Evolutionary conservation across 2,797 vertebrate genomes (phyloP).

Genomic region (Paguma larvata): DNA sequence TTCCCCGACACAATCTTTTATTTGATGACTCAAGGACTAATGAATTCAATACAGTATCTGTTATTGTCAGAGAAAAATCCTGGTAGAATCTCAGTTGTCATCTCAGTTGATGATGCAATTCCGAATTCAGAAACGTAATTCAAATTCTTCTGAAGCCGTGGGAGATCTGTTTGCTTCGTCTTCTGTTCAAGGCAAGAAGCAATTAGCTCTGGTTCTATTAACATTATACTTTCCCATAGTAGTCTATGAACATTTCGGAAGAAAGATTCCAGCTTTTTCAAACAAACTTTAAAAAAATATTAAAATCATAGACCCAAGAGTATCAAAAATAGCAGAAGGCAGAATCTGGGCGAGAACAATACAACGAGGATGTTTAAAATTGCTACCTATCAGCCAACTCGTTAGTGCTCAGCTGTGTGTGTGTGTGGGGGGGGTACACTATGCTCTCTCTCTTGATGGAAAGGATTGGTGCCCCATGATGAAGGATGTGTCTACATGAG

Average conservation of each 20-base stretch:
- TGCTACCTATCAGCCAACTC: not conserved
- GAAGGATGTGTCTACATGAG: not conserved
- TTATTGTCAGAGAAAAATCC: conserved; percentile 84
- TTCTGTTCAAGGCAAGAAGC: conserved; percentile 65
- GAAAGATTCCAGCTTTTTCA: conserved; percentile 67
- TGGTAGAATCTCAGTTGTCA: conserved; percentile 81
- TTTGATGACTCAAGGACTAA: conserved; percentile 85
- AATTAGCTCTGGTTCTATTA: conserved; percentile 68
- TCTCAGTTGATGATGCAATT: conserved; percentile 80
- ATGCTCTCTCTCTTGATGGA: not conserved
- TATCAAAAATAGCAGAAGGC: conserved; percentile 62
- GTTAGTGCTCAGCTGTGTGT: not conserved
- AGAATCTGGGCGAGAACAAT: not conserved
- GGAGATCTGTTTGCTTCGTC: conserved; percentile 72
- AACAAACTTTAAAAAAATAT: conserved; percentile 56
- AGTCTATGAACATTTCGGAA: not conserved
- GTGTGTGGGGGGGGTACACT: too few relatives aligned
- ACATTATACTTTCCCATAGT: not conserved
- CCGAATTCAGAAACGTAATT: conserved; percentile 83
- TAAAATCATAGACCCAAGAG: conserved; percentile 60
- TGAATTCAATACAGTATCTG: conserved; percentile 82
- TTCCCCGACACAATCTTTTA: conserved; percentile 82
- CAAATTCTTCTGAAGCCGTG: conserved; percentile 81
- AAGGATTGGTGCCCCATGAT: not conserved
- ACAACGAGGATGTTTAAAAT: not conserved